These are phyloP conservation scores for Herpetotheres cachinnans DNA, from an alignment of 2,113 vertebrate genomes.

Conservation along the genomic window DNA sequence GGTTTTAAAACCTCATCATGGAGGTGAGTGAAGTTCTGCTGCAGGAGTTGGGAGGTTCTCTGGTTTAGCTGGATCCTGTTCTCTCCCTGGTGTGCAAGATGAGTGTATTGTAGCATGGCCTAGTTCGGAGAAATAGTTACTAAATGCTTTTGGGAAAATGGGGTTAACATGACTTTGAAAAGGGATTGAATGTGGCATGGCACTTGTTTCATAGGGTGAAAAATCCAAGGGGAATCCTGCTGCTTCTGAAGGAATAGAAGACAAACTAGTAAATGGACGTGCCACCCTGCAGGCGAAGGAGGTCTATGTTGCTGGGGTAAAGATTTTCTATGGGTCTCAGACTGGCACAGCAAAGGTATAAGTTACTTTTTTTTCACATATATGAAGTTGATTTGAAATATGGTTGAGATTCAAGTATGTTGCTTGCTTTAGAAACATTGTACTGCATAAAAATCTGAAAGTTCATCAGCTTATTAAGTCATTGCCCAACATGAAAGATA, in stretches of 20 bases:
- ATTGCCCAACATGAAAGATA: neutral
- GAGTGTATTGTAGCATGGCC: neutral
- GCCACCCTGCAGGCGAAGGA: neutral
- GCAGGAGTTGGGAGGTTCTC: neutral
- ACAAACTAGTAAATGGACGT: conserved; percentile 2
- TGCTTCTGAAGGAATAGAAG: neutral
- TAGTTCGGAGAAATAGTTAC: neutral
- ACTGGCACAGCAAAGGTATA: conserved; percentile 92
- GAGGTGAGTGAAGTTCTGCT: neutral
- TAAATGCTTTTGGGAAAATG: neutral
- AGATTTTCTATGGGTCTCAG: conserved; percentile 91
- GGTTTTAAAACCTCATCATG: neutral
- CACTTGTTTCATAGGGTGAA: conserved; percentile 5
- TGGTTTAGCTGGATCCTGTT: neutral
- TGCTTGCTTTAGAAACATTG: neutral
- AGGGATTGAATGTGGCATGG: neutral
- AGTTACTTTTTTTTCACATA: neutral
- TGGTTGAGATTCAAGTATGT: accelerated
- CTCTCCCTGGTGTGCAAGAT: accelerated
- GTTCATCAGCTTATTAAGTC: neutral
- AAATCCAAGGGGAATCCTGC: neutral
- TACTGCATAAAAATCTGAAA: neutral
- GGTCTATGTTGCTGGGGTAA: conserved; percentile 78
- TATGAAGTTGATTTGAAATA: neutral
- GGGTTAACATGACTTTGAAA: neutral